Conservation (phyloP, 2,888 invertebrate genomes). For the Seira sanloemensis region DNA sequence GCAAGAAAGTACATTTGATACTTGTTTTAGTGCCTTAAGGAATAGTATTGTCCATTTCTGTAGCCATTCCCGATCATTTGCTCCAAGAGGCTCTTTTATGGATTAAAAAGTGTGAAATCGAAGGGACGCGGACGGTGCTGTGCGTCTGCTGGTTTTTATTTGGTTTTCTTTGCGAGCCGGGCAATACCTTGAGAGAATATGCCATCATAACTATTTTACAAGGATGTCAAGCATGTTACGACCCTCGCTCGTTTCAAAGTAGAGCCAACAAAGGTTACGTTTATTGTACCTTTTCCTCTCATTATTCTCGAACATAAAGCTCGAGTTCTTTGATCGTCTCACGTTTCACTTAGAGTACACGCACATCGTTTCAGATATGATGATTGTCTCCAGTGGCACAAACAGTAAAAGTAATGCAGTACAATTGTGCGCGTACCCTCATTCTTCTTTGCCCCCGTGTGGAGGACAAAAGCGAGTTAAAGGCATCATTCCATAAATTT, state of each 20-base stretch:
- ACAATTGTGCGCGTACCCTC: too few relatives aligned
- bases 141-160: too few relatives aligned
- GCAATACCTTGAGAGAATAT: too few relatives aligned
- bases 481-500: slow-evolving; percentile 41
- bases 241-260: slow-evolving; percentile 13
- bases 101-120: not conserved
- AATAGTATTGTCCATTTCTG: slow-evolving; percentile 27
- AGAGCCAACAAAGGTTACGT: not conserved
- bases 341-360: slow-evolving; percentile 47
- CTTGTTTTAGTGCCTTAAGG: not conserved
- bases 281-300: too few relatives aligned
- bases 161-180: too few relatives aligned
- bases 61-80: slow-evolving; percentile 25
- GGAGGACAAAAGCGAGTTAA: not conserved
- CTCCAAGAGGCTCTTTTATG: slow-evolving; percentile 20
- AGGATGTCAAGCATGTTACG: slow-evolving; percentile 54
- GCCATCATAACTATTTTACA: slow-evolving; percentile 49
- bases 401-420: too few relatives aligned
- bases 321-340: slow-evolving; percentile 39
- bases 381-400: slow-evolving; percentile 25
- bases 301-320: too few relatives aligned
- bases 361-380: slow-evolving; percentile 41
- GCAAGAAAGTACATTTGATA: not conserved
- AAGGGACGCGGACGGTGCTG: not conserved
- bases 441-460: not conserved